Conservation (phyloP, 1,140 invertebrate genomes). For the Bombus turneri region DNA sequence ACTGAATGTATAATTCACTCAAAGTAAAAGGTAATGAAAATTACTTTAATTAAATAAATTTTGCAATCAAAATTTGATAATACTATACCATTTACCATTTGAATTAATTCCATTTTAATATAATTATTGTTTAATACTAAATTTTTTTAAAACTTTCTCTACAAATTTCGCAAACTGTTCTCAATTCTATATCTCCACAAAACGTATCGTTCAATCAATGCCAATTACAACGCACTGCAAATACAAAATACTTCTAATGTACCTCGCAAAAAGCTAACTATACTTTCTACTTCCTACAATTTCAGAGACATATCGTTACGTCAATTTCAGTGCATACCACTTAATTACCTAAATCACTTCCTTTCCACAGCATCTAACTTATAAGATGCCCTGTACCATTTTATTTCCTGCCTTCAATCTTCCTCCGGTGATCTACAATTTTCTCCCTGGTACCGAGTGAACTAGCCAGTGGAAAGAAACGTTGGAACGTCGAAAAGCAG, state of each 20-base stretch:
- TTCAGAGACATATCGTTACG: neutral
- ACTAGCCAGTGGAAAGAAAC: neutral
- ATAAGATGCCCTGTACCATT: too few species aligned
- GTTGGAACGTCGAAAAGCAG: neutral
- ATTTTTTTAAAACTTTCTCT: neutral
- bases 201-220: neutral
- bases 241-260: neutral
- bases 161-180: too few species aligned
- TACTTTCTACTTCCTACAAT: neutral
- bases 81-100: too few species aligned
- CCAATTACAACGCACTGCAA: neutral
- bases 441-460: neutral
- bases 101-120: neutral
- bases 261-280: neutral
- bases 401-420: neutral
- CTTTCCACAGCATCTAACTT: neutral
- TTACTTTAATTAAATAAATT: too few species aligned
- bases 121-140: neutral
- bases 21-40: too few species aligned
- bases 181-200: neutral
- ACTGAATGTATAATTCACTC: too few species aligned
- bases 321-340: neutral
- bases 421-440: slow-evolving; percentile 3
- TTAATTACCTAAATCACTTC: slow-evolving; percentile 9
- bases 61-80: too few species aligned